Base-by-base conservation (phyloP, 2,888 invertebrate species). In the Nebria brevicollis region DNA sequence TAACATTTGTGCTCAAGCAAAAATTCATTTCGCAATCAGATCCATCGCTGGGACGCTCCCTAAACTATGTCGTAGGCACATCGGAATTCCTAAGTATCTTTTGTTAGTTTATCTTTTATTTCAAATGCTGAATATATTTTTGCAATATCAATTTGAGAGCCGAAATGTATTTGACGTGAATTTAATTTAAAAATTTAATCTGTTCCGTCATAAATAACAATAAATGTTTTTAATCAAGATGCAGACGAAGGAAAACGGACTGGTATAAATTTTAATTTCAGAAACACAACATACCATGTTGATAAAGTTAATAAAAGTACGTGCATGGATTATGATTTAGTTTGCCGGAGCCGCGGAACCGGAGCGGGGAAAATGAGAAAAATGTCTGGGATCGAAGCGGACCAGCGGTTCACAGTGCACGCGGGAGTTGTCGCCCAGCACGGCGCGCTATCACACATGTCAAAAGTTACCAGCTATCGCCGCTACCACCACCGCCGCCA, bases 381-480 rank as follows among this genome's bases (percentile, higher is more conserved):
- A 70, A 70, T 70, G 70, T 70, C 70, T 70, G 25, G 70, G 70
- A 66, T 66, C 66, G 66, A 66, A 66, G 66, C 13, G n/a, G 13
- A n/a, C 66, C 66, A 66, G 5, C 7, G 66, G 66, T 20, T 20
- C 20, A 20, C 20, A 20, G 20, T 20, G 20, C 25, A 66, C 54
- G 54, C 10, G 8, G 70, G 70, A 11, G 20, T 26, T 13, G 42
- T 26, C 41, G 42, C 42, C 41, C 7, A 64, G 77, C 54, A 41
- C 34, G 68, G 74, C 66, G 68, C 54, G 78, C 74, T 79, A 79
- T 79, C 79, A 66, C 75, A 79, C 66, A 68, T 75, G 79, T 79
- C 79, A 79, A 79, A 79, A 79, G 73, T 78, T 70, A 26, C 70
- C 25, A 1, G 70, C n/a, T 13, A 25, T 10, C 41, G 25, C 75